Conservation (phyloP, 2,888 invertebrate species). For the Nowickia ferox region DNA sequence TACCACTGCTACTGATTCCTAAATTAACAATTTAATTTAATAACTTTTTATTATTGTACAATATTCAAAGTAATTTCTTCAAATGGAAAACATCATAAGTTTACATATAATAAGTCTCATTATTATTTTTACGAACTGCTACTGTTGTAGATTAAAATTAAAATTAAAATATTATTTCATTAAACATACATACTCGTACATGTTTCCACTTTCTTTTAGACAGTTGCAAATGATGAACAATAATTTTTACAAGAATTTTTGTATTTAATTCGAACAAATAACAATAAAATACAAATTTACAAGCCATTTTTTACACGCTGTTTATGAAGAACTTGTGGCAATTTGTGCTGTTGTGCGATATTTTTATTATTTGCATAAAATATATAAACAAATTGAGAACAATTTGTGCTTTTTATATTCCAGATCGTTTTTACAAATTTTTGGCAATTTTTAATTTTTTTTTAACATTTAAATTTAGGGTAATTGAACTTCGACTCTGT, state of each 20-base stretch:
- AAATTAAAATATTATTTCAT: too few species aligned
- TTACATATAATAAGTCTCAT: too few species aligned
- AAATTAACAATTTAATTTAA: too few species aligned
- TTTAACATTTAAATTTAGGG: constrained; percentile 57
- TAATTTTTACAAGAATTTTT: constrained; percentile 9
- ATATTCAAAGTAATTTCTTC: too few species aligned
- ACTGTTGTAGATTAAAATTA: too few species aligned
- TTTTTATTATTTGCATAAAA: constrained; percentile 49
- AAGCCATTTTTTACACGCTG: constrained; percentile 26
- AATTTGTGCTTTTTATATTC: constrained; percentile 7
- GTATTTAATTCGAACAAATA: constrained; percentile 21
- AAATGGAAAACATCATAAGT: too few species aligned
- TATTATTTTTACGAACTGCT: too few species aligned
- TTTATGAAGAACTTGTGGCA: constrained; percentile 23
- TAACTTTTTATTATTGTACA: too few species aligned
- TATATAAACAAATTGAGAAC: constrained; percentile 44
- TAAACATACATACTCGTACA: too few species aligned
- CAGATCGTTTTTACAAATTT: constrained; percentile 16
- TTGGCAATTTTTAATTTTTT: constrained; percentile 49
- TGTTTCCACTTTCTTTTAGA: constrained; percentile 34
- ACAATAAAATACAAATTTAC: constrained; percentile 11
- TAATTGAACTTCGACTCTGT: constrained; percentile 68
- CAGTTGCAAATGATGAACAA: constrained; percentile 21
- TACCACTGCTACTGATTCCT: too few species aligned
- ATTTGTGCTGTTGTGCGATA: constrained; percentile 3